Percentiles rank a stretch among this genome's conserved stretches.
These are phyloP conservation scores for Drosophila gunungcola DNA, from an alignment of 1,140 invertebrate species.

Conservation along the genomic window DNA sequence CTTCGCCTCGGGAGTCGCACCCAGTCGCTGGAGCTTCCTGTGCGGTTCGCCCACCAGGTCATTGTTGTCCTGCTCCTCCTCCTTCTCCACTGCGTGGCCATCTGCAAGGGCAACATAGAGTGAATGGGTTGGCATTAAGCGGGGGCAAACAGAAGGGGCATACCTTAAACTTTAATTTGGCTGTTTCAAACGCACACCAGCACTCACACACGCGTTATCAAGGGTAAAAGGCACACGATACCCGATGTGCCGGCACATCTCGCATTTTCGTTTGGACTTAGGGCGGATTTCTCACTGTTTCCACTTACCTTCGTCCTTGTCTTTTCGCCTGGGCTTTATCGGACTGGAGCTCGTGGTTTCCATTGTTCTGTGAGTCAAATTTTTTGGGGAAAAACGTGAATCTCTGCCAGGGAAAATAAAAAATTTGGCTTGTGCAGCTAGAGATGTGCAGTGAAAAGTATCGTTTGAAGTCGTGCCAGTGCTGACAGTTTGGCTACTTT, in stretches of 20 bases:
- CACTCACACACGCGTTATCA: slow-evolving; percentile 50
- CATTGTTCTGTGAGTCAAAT: slow-evolving; percentile 17
- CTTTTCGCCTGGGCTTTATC: slow-evolving; percentile 56
- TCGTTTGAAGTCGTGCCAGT: slow-evolving; percentile 11
- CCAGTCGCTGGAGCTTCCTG: slow-evolving; percentile 52
- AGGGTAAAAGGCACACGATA: slow-evolving; percentile 25
- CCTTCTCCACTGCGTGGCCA: slow-evolving; percentile 19
- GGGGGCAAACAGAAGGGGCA: slow-evolving; percentile 45
- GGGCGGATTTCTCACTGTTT: slow-evolving; percentile 29
- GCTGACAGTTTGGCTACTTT: slow-evolving; percentile 3
- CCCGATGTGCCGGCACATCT: slow-evolving; percentile 63
- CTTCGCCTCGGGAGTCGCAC: slow-evolving; percentile 7
- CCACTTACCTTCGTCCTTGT: slow-evolving; percentile 69
- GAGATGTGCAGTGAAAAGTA: slow-evolving; percentile 19
- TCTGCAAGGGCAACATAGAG: slow-evolving; percentile 70
- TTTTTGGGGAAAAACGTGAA: slow-evolving; percentile 24
- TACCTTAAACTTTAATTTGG: slow-evolving; percentile 77
- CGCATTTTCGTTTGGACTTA: slow-evolving; percentile 10
- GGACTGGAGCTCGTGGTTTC: slow-evolving; percentile 51
- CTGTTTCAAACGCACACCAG: slow-evolving; percentile 45
- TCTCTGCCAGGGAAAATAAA: slow-evolving; percentile 23
- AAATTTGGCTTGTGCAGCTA: slow-evolving; percentile 43
- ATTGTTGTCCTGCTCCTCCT: slow-evolving; percentile 13
- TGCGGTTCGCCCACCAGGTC: slow-evolving; percentile 45
- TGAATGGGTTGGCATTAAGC: slow-evolving; percentile 78